phyloP scores from a whole-genome alignment of 2,113 vertebrate species.

The Ptilonorhynchus violaceus region DNA sequence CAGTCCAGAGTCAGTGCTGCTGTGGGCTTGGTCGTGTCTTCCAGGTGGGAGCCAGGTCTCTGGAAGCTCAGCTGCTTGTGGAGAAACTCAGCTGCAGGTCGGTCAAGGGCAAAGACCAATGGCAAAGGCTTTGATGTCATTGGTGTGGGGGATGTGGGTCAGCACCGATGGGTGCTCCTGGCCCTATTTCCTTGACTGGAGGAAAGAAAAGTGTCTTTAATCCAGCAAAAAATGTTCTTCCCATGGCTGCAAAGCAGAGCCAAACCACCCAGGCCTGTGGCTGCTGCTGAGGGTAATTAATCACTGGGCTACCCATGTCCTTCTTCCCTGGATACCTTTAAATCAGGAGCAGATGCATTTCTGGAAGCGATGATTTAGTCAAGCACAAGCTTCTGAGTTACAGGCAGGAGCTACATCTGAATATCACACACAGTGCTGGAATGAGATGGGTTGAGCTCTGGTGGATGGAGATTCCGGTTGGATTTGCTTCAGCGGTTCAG shows the following conservation, averaged over 20 bases:
- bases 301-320: neutral
- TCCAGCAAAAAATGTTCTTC: neutral
- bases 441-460: neutral
- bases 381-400: neutral
- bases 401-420: neutral
- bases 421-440: neutral
- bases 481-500: neutral
- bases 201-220: neutral
- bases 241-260: neutral
- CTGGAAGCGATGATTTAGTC: neutral
- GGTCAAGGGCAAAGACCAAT: neutral
- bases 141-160: neutral
- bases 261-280: neutral
- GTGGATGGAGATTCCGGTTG: neutral
- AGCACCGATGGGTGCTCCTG: rapidly evolving
- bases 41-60: neutral
- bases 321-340: neutral
- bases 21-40: neutral
- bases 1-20: neutral
- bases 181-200: neutral
- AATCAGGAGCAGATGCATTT: neutral
- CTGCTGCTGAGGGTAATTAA: neutral
- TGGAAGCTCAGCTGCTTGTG: neutral
- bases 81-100: neutral
- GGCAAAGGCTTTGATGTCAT: neutral